Base-by-base conservation (phyloP, 2,888 invertebrate genomes). In the Drosophila neutralis region DNA sequence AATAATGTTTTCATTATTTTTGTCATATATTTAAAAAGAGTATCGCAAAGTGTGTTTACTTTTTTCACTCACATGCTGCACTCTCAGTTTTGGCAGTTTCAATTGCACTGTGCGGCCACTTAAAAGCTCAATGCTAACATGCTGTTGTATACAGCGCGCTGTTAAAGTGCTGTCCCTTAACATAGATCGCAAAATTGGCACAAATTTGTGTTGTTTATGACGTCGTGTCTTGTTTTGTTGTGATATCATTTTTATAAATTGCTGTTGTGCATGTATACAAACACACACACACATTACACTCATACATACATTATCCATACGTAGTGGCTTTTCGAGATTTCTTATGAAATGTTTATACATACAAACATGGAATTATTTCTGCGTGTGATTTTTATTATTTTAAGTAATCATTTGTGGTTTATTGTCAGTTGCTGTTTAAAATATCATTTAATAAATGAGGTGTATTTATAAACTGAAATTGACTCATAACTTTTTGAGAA, bases 191-290 rank as follows among this genome's bases (percentile, higher is more conserved):
- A 2, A 52, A n/a, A 31, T 52, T 38, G 35, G 4, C 21, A 31
- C 33, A 10, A 40, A 53, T 51, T 59, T 52, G 29, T 24, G 10
- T 2, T 48, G 35, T 65, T 42, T 58, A 42, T 73, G 78, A 82
- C 75, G 78, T 78, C 45, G 52, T 31, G 33, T 13, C 15, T 48
- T 49, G 18, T 29, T 58, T 21, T 38, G 18, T 38, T 70, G 60
- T 80, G 68, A 80, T 66, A 66, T 79, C 70, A 79, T 75, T 79
- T 65, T 71, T 79, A 82, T 79, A 71, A 82, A 65, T 75, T 82
- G 68, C 24, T 48, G 36, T 18, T 62, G 63, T 76, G 48, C 53
- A 63, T 61, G 15, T 24, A 45, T 21, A 13, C 45, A 45, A 45
- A 67, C 52, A 69, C 18, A 21, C 13, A 6, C 5, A n/a, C 40